Conservation (phyloP, 2,113 vertebrate genomes). For the Cynoglossus semilaevis region DNA sequence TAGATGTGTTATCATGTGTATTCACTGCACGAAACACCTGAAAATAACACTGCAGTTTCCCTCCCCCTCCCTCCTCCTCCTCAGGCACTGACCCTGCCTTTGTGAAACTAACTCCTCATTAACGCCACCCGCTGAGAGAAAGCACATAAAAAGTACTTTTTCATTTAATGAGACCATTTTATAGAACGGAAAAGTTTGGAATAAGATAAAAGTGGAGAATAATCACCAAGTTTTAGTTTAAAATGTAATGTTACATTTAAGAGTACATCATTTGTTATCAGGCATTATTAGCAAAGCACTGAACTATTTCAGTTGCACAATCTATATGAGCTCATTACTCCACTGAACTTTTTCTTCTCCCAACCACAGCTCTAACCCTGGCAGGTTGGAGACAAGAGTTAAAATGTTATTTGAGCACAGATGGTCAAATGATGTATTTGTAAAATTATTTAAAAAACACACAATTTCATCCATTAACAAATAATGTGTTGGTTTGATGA, state of each 20-base stretch:
- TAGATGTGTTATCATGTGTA: slow-evolving; percentile 13
- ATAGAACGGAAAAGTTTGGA: slow-evolving; percentile 7
- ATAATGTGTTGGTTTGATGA: too few relatives aligned
- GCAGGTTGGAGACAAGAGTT: too few relatives aligned
- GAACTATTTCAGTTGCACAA: too few relatives aligned
- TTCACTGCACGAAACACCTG: neutral
- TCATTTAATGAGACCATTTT: slow-evolving; percentile 26
- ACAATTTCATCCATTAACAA: too few relatives aligned
- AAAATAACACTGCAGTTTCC: slow-evolving; percentile 22
- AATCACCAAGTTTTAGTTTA: slow-evolving; percentile 3
- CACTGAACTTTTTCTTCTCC: too few relatives aligned
- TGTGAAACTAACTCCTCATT: slow-evolving; percentile 43
- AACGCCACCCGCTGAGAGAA: slow-evolving; percentile 34
- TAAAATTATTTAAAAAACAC: too few relatives aligned
- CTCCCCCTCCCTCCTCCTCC: slow-evolving; percentile 6
- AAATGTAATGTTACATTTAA: neutral
- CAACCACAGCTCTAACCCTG: too few relatives aligned
- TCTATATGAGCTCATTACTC: too few relatives aligned
- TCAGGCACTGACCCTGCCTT: slow-evolving; percentile 15
- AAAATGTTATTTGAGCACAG: too few relatives aligned
- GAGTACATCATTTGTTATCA: too few relatives aligned
- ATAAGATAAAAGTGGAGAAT: slow-evolving; percentile 17
- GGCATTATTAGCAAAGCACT: too few relatives aligned
- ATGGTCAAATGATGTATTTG: too few relatives aligned
- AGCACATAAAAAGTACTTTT: slow-evolving; percentile 28